A percentile compares a stretch with the other conserved stretches of the same genome.
Evolutionary conservation across 2,888 invertebrate species (phyloP).

Genomic region (Microplitis deprimator): DNA sequence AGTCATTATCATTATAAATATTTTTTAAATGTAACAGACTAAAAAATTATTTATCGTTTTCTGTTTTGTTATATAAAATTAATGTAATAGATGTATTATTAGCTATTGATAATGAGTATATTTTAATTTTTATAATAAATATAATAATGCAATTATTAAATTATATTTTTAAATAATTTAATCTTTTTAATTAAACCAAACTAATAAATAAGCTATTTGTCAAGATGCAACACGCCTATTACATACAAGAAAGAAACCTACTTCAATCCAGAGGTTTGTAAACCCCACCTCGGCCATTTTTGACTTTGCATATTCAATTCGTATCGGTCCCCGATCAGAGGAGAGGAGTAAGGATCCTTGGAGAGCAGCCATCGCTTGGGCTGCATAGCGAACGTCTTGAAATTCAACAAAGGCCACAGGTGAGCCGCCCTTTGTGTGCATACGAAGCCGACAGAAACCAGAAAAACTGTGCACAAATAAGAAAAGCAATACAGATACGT

Average conservation of each 20-base stretch:
- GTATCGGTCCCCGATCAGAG: conserved; percentile 96
- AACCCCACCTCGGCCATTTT: conserved; percentile 91
- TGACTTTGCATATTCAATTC: conserved; percentile 99
- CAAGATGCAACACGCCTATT: conserved; percentile 27
- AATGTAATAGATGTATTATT: no score
- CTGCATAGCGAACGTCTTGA: conserved; percentile 91
- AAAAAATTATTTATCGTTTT: no score
- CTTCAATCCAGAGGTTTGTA: conserved; percentile 73
- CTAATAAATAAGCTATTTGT: not conserved
- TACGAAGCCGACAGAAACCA: conserved; percentile 98
- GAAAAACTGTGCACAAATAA: conserved; percentile 89
- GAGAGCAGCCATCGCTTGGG: conserved; percentile 92
- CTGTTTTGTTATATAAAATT: no score
- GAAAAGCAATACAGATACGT: conserved; percentile 58
- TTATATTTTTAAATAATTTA: conserved; percentile 4
- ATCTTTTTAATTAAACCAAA: not conserved
- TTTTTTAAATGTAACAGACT: no score
- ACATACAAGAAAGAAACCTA: conserved; percentile 70
- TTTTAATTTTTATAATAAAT: no score
- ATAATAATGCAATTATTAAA: conserved; percentile 6
- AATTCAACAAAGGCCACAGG: conserved; percentile 99
- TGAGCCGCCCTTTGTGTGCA: conserved; percentile 90
- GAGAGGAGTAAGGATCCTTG: conserved; percentile 97
- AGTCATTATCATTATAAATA: no score
- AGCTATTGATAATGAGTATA: no score